Conservation (phyloP, 1,140 invertebrate genomes). For the Xylocopa sonorina region DNA sequence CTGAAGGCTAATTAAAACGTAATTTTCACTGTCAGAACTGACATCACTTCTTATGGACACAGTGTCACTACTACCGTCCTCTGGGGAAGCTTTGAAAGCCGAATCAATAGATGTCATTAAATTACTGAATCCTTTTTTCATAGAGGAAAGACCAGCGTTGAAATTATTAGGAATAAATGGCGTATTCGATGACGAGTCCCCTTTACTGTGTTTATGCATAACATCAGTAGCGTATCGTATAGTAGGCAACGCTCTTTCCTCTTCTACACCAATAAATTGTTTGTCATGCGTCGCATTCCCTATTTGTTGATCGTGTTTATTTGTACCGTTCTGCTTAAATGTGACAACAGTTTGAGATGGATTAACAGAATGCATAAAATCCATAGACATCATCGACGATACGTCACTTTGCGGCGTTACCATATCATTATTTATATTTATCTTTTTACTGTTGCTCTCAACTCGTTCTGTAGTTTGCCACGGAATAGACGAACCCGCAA, state of each 20-base stretch:
- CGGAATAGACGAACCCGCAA: conserved; percentile 68
- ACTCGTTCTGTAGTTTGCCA: conserved; percentile 69
- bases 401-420: conserved; percentile 77
- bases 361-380: conserved; percentile 61
- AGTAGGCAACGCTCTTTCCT: conserved; percentile 44
- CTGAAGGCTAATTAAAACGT: conserved; percentile 85
- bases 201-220: conserved; percentile 57
- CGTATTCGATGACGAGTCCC: conserved; percentile 63
- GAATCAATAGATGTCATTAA: conserved; percentile 92
- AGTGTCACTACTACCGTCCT: conserved; percentile 87
- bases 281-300: conserved; percentile 15
- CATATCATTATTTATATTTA: conserved; percentile 77
- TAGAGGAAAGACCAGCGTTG: conserved; percentile 85
- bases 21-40: conserved; percentile 92
- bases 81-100: conserved; percentile 86
- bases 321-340: conserved; percentile 76
- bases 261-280: conserved; percentile 24
- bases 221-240: conserved; percentile 38
- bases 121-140: conserved; percentile 90
- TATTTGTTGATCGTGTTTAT: conserved; percentile 64
- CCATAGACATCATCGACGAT: conserved; percentile 76
- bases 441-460: conserved; percentile 74
- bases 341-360: conserved; percentile 72
- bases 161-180: conserved; percentile 79
- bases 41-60: conserved; percentile 88